Conservation (phyloP, 1,140 invertebrate genomes). For the Penaeus chinensis region DNA sequence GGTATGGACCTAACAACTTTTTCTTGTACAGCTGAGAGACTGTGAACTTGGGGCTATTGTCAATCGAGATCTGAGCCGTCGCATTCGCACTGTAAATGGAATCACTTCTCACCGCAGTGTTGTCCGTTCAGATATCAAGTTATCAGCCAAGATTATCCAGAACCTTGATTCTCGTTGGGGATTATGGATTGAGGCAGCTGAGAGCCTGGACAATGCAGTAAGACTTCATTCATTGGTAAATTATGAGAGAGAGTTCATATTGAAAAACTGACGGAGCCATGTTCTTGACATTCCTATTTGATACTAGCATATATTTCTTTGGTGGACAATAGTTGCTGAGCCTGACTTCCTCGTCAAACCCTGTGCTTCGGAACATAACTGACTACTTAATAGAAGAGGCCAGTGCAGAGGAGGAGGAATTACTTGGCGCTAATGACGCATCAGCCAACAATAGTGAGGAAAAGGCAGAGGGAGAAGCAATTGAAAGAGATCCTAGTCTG, state of each 20-base stretch:
- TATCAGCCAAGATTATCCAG: conserved; percentile 94
- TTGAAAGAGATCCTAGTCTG: conserved; percentile 84
- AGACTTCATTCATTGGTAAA: not conserved
- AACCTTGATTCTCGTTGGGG: conserved; percentile 88
- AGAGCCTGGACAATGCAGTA: conserved; percentile 44
- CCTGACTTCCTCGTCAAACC: conserved; percentile 88
- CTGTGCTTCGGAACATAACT: conserved; percentile 95
- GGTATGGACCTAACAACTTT: not conserved
- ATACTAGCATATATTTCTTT: too few species aligned
- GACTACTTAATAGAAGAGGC: conserved; percentile 99
- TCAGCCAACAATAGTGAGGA: conserved; percentile 67
- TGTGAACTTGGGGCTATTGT: conserved; percentile 94
- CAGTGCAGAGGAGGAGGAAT: conserved; percentile 96
- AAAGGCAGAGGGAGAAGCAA: conserved; percentile 69
- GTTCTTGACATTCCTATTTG: not conserved
- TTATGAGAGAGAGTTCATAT: not conserved
- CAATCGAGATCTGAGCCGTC: conserved; percentile 90
- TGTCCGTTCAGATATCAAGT: conserved; percentile 90
- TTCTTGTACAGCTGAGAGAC: conserved; percentile 79
- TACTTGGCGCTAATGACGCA: conserved; percentile 78
- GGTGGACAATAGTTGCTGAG: conserved; percentile 46
- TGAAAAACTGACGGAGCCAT: not conserved
- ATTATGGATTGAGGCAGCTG: conserved; percentile 72
- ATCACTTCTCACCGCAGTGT: conserved; percentile 92
- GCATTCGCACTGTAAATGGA: conserved; percentile 93